phyloP scores from a whole-genome alignment of 1,140 invertebrate species.

The Mactra quadrangularis region DNA sequence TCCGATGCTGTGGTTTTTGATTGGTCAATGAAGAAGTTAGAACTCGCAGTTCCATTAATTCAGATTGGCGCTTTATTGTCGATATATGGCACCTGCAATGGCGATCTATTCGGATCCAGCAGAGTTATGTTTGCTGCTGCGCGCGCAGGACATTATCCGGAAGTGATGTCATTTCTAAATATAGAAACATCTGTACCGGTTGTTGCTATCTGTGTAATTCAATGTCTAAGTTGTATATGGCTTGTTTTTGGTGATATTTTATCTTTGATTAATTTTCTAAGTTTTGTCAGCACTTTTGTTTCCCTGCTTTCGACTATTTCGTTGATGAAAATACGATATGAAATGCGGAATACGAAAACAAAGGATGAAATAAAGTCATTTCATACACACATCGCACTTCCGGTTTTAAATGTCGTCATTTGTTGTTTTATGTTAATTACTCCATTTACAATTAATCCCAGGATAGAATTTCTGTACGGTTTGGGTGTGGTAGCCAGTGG shows the following conservation, averaged over 20 bases:
- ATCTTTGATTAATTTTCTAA: slow-evolving; percentile 36
- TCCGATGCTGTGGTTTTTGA: slow-evolving; percentile 87
- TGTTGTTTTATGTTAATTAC: slow-evolving; percentile 20
- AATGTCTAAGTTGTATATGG: slow-evolving; percentile 10
- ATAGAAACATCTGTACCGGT: slow-evolving; percentile 21
- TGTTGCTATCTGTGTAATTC: slow-evolving; percentile 23
- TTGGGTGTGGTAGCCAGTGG: slow-evolving; percentile 3
- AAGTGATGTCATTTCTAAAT: slow-evolving; percentile 45
- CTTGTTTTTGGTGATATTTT: slow-evolving; percentile 27
- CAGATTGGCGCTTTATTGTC: slow-evolving; percentile 36
- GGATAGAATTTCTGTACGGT: slow-evolving; percentile 50
- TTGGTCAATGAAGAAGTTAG: slow-evolving; percentile 31
- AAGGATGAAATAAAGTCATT: background rate
- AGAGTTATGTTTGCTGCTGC: slow-evolving; percentile 48
- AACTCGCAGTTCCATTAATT: slow-evolving; percentile 9
- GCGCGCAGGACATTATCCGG: slow-evolving; percentile 45
- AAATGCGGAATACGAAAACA: background rate
- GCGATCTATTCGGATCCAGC: background rate
- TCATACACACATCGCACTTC: slow-evolving; percentile 7
- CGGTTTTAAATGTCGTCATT: slow-evolving; percentile 1
- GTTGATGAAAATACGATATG: slow-evolving; percentile 16
- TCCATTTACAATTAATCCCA: slow-evolving; percentile 27
- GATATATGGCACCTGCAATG: slow-evolving; percentile 38
- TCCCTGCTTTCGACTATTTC: slow-evolving; percentile 17
- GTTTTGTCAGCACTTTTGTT: slow-evolving; percentile 19